These are phyloP conservation scores for Varanus salvator DNA, from an alignment of 2,113 vertebrate genomes.

Conservation along the genomic window DNA sequence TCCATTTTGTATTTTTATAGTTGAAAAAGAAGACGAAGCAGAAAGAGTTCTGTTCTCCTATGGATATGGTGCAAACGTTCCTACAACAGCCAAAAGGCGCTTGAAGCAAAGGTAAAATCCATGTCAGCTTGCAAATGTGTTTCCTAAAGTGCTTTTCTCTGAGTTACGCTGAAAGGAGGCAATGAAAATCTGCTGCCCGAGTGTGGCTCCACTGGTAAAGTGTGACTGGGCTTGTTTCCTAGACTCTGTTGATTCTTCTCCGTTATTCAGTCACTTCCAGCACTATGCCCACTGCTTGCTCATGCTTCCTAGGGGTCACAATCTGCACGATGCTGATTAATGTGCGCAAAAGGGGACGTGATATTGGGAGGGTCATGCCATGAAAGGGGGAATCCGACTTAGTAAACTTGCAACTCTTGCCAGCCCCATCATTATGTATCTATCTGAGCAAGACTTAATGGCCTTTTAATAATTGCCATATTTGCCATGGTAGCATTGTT, in stretches of 20 bases:
- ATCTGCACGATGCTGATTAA: not conserved
- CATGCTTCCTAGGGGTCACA: not conserved
- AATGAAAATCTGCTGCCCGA: not conserved
- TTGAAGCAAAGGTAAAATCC: conserved; percentile 91
- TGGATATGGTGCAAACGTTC: conserved; percentile 97
- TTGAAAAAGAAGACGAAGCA: conserved; percentile 93
- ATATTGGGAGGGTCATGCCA: not conserved
- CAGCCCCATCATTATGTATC: not conserved
- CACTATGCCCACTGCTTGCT: not conserved
- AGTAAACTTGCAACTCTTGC: not conserved
- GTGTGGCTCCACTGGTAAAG: not conserved
- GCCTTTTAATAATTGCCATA: not conserved
- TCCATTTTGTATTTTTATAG: conserved; percentile 75
- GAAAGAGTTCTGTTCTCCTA: conserved; percentile 96
- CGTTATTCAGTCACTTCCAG: not conserved
- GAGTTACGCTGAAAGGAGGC: not conserved
- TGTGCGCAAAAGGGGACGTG: not conserved
- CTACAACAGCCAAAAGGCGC: conserved; percentile 93
- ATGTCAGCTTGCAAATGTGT: not conserved
- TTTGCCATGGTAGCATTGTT: not conserved
- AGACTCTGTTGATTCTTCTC: not conserved
- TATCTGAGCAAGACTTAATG: not conserved
- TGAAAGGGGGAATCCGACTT: not conserved
- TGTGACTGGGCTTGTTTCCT: not conserved
- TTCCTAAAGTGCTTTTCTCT: not conserved